Evolutionary conservation across 1,140 invertebrate genomes (phyloP).

Genomic region (Andricus grossulariae): DNA sequence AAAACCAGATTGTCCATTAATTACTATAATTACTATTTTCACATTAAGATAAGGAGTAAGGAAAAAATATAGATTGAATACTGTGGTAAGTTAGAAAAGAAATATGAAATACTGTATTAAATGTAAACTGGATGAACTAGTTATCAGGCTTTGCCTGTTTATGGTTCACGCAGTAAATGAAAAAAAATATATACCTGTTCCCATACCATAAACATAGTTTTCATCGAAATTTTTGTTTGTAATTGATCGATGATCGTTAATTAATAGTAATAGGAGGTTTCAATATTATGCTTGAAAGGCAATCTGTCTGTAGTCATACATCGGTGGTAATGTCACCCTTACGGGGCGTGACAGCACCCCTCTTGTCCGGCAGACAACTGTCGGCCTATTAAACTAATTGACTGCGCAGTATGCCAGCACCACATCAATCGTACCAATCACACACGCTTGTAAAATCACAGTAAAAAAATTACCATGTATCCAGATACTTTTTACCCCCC

Average conservation of each 20-base stretch:
- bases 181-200: too few relatives aligned
- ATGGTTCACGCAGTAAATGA: too few relatives aligned
- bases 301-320: constrained; percentile 35
- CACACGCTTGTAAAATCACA: constrained; percentile 51
- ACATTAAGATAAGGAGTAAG: too few relatives aligned
- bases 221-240: neutral
- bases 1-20: too few relatives aligned
- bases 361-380: constrained; percentile 66
- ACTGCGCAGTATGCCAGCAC: constrained; percentile 65
- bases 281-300: constrained; percentile 6
- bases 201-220: too few relatives aligned
- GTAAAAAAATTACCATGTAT: constrained; percentile 48
- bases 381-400: constrained; percentile 76
- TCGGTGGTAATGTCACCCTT: constrained; percentile 43
- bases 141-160: too few relatives aligned
- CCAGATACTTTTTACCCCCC: neutral
- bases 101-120: too few relatives aligned
- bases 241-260: constrained; percentile 15
- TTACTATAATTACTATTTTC: too few relatives aligned
- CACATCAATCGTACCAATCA: constrained; percentile 53
- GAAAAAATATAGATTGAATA: too few relatives aligned
- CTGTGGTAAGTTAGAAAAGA: too few relatives aligned
- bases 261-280: constrained; percentile 8
- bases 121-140: too few relatives aligned
- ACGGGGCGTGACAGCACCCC: constrained; percentile 41